phyloP scores from a whole-genome alignment of 2,797 vertebrate species.

The Nyctalus aviator region DNA sequence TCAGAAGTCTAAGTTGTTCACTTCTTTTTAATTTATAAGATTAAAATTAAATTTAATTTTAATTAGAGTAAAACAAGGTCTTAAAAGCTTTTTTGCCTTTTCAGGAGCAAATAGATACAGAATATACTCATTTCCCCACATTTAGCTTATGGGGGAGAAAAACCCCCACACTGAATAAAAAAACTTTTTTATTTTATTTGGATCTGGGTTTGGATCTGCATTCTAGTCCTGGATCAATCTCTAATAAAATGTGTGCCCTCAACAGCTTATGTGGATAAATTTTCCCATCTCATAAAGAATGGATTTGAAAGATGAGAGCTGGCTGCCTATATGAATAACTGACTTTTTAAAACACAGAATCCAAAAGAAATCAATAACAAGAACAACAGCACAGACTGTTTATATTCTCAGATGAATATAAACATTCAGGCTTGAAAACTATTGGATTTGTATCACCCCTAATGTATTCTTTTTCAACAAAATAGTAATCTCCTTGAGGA shows the following conservation, averaged over 20 bases:
- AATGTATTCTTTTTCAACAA: neutral
- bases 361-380: neutral
- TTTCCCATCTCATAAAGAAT: neutral
- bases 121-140: neutral
- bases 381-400: neutral
- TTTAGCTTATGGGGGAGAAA: neutral
- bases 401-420: neutral
- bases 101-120: neutral
- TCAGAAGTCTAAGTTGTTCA: neutral
- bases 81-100: conserved; percentile 26
- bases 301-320: conserved; percentile 10
- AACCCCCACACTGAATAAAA: neutral
- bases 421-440: neutral
- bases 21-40: neutral
- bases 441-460: neutral
- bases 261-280: neutral
- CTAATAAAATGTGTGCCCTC: neutral
- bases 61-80: neutral
- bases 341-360: neutral
- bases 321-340: neutral
- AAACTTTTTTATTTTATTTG: neutral
- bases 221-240: neutral
- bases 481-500: neutral
- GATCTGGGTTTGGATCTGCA: neutral
- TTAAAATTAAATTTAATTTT: too few species aligned